Base-by-base conservation (phyloP, 2,888 invertebrate species). In the Drosophila flavopinicola region DNA sequence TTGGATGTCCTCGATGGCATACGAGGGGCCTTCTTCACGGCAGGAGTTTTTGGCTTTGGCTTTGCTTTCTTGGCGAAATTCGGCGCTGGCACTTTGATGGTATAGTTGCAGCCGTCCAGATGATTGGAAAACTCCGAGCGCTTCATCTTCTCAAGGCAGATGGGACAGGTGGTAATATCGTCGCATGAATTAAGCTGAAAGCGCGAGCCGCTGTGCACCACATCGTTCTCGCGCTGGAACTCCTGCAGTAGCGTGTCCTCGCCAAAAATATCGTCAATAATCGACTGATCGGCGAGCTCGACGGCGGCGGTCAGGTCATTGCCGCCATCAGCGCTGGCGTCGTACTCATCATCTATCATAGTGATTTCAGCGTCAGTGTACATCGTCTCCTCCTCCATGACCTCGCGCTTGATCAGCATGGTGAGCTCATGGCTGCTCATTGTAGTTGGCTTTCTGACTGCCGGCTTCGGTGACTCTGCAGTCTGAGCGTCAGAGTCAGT, bases 121-220 rank as follows among this genome's bases (percentile, higher is more conserved):
- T 91, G 91, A 7, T 89, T 88, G 0, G 75, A 57, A 23, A 91
- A 80, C 9, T 85, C 65, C 1, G 75, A 67, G 5, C 91, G 89
- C 23, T 77, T 84, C 75, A 91, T 76, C 38, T 88, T 89, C 10
- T 84, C 88, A 29, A 90, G 84, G 52, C 91, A 91, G 13, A 91
- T 88, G 0, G 91, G 91, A 52, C 91, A 91, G 0, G 71, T 78
- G 10, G 90, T 87, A 3, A 91, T 91, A 39, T 91, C 91, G 35
- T 88, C 85, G 10, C 67, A 51, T 0, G 78, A 73, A 72, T 89
- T 63, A 4, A 74, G 59, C 9, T 47, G 37, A 51, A 73, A 54
- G 0, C 75, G 72, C 0, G 90, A 89, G 5, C 87, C 74, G 0
- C 75, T 66, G 1, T 88, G 82, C 17, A 76, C 53, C 5, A 89